These are phyloP conservation scores for Motacilla alba DNA, from an alignment of 2,113 vertebrate species.

Conservation along the genomic window DNA sequence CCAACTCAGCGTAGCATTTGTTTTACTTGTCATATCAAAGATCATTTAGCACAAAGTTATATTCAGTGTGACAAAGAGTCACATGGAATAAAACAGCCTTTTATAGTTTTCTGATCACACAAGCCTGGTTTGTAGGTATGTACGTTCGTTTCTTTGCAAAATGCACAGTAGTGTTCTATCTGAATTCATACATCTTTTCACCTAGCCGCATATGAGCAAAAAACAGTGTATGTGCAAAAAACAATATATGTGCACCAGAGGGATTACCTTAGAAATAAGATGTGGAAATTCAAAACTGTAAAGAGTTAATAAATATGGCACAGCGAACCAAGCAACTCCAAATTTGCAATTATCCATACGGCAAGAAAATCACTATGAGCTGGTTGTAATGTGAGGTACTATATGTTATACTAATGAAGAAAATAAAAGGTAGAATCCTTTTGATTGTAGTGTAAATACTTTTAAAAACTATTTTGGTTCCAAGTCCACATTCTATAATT, in stretches of 20 bases:
- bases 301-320: background rate
- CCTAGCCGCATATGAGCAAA: background rate
- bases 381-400: background rate
- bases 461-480: background rate
- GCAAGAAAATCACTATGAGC: background rate
- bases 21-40: background rate
- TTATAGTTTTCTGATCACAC: background rate
- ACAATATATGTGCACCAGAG: background rate
- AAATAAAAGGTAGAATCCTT: background rate
- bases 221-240: background rate
- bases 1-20: background rate
- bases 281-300: background rate
- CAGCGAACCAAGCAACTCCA: background rate
- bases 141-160: background rate
- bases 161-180: background rate
- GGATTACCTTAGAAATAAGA: background rate
- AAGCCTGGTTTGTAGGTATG: background rate
- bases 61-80: background rate
- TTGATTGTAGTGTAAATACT: background rate
- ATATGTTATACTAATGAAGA: background rate
- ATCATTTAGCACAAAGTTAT: background rate
- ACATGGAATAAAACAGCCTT: background rate
- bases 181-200: background rate
- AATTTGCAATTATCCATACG: background rate
- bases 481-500: background rate